Base-by-base conservation (phyloP, 2,797 vertebrate genomes). In the Karalla daura region DNA sequence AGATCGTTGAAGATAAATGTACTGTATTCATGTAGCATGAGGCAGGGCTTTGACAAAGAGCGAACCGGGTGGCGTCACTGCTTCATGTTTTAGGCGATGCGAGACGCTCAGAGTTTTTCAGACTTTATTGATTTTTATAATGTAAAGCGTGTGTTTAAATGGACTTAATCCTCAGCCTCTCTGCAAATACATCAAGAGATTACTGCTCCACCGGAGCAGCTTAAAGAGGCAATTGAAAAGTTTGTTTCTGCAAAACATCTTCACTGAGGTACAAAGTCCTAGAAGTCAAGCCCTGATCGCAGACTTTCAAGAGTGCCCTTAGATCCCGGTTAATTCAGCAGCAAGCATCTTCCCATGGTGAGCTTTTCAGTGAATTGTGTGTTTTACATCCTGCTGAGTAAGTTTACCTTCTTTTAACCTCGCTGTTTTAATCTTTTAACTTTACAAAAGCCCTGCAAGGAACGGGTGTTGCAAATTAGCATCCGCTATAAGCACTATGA, bases 1-100 rank as follows among this genome's bases (percentile, higher is more conserved):
- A n/a, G 45, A 53, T 59, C 30, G 50, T 24, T 23, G 12, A 44
- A 27, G 63, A 66, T 45, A 18, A 61, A 65, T 56, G 18, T 7
- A 36, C 8, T 17, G 30, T 30, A 36, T 46, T 47, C 15, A 7
- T 2, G 6, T 2, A 18, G n/a, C 15, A 21, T 12, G 5, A 23
- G 30, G 10, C 10, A 6, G 10, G 36, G n/a, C 35, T 15, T 37
- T n/a, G 35, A 37, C 10, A 30, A 33, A 33, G 14, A 9, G 37
- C n/a, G 18, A 18, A 37, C 18, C 8, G 18, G n/a, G n/a, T 39
- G 13, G 2, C n/a, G 18, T 18, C 15, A 39, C 1, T 17, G 37
- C 7, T 17, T 3, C n/a, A 39, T 39, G n/a, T 18, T 5, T 39
- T 8, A 39, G n/a, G 5, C n/a, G 18, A 17, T 12, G 14, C 11